Evolutionary conservation across 2,797 vertebrate genomes (phyloP).

Genomic region (Phyllotis vaccarum): DNA sequence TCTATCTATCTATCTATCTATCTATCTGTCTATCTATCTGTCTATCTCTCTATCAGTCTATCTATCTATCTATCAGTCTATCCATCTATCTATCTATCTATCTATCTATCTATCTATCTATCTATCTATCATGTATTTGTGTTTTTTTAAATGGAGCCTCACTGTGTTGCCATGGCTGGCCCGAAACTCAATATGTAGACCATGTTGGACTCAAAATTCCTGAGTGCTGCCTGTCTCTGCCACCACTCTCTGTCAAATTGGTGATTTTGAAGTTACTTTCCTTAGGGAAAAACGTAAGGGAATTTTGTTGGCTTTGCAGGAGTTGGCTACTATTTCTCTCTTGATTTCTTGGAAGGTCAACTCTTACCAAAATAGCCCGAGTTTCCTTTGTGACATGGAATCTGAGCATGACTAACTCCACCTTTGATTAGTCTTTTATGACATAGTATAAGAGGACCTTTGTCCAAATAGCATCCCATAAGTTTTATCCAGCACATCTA

Average conservation of each 20-base stretch:
- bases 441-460: background rate
- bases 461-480: background rate
- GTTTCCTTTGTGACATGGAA: background rate
- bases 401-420: slow-evolving; percentile 28
- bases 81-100: too few relatives aligned
- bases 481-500: background rate
- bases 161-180: background rate
- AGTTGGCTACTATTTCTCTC: background rate
- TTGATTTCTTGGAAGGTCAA: background rate
- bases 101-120: too few relatives aligned
- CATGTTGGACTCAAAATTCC: background rate
- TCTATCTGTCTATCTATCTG: too few relatives aligned
- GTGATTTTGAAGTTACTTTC: background rate
- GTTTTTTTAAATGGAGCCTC: background rate
- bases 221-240: background rate
- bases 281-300: background rate
- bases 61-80: too few relatives aligned
- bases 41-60: too few relatives aligned
- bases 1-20: too few relatives aligned
- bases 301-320: background rate
- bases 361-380: background rate
- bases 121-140: too few relatives aligned
- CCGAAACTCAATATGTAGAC: background rate
- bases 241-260: background rate
- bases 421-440: background rate